Conservation (phyloP, 2,888 invertebrate genomes). For the Hybos culiciformis region DNA sequence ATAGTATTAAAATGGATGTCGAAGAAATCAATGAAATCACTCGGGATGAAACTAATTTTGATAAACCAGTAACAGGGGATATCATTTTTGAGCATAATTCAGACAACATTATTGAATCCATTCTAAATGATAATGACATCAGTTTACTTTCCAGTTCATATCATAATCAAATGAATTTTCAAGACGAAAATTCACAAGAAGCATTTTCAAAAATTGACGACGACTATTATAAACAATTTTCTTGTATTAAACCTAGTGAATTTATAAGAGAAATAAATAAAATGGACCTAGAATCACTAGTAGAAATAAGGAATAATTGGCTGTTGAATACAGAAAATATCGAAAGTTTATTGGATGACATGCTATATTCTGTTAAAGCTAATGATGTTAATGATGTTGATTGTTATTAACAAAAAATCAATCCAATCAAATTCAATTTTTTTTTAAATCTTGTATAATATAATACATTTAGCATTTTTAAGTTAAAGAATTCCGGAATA, state of each 20-base stretch:
- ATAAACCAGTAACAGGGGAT: too few species aligned
- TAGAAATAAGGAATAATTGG: conserved; percentile 52
- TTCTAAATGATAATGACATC: conserved; percentile 47
- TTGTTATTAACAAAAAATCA: conserved; percentile 52
- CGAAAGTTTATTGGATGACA: conserved; percentile 59
- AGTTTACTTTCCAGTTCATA: conserved; percentile 40
- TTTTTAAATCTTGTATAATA: too few species aligned
- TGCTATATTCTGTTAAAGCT: conserved; percentile 46
- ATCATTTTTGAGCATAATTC: conserved; percentile 11
- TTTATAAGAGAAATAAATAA: conserved; percentile 45
- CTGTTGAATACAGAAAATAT: conserved; percentile 50
- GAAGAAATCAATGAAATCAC: conserved; percentile 7
- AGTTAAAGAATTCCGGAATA: too few species aligned
- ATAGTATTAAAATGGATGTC: neutral
- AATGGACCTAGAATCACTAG: conserved; percentile 45
- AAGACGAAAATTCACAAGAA: conserved; percentile 44
- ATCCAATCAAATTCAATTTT: too few species aligned
- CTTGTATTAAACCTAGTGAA: conserved; percentile 39
- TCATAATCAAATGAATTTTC: conserved; percentile 15
- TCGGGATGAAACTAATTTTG: conserved; percentile 9
- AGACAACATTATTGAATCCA: conserved; percentile 51
- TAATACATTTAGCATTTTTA: too few species aligned
- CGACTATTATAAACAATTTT: conserved; percentile 26
- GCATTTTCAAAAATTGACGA: conserved; percentile 21
- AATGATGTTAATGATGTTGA: conserved; percentile 50